These are phyloP conservation scores for Micromussa lordhowensis DNA, from an alignment of 92 coral and sea anemone genomes.

Conservation along the genomic window DNA sequence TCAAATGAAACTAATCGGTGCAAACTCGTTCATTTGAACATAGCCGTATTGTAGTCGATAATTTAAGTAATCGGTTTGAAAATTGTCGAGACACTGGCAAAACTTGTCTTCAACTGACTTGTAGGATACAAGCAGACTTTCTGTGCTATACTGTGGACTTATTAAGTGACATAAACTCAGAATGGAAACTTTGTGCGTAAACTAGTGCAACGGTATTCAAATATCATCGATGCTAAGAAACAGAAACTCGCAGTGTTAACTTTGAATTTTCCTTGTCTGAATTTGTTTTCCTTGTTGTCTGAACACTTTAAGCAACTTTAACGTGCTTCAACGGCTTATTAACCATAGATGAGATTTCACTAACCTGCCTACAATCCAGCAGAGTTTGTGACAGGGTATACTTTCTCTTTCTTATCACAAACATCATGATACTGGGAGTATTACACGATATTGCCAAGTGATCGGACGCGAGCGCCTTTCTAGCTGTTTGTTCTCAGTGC, in stretches of 20 bases:
- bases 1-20: neutral
- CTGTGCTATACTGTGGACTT: neutral
- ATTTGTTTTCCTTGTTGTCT: neutral
- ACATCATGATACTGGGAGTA: neutral
- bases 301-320: neutral
- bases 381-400: neutral
- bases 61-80: neutral
- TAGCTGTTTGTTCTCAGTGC: neutral
- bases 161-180: neutral
- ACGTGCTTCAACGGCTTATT: neutral
- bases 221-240: neutral
- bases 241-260: neutral
- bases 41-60: neutral
- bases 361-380: neutral
- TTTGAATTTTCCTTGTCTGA: neutral
- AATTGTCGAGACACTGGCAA: neutral
- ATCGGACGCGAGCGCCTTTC: neutral
- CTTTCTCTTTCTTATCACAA: neutral
- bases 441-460: neutral
- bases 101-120: neutral
- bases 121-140: neutral
- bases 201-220: neutral
- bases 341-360: neutral
- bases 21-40: neutral
- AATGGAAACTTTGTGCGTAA: neutral